Base-by-base conservation (phyloP, 2,113 vertebrate genomes). In the Tragelaphus strepsiceros region DNA sequence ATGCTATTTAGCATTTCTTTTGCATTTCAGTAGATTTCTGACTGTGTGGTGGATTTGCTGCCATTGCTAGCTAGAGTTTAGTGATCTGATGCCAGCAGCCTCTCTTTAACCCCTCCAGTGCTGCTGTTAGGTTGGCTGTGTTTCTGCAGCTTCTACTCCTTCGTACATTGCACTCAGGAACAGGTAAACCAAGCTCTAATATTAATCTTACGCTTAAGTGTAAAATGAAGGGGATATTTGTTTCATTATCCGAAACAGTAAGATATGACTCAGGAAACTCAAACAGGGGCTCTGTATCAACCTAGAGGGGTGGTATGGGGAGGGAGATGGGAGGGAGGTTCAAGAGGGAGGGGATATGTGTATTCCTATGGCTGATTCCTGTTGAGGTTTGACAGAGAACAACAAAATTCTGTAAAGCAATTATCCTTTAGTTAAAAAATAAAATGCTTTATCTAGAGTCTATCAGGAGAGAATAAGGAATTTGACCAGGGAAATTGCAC, bases 111-210 rank as follows among this genome's bases (percentile, higher is more conserved):
- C 80, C 46, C 94, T 98, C 92, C 53, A 28, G 98, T 98, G 98
- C 98, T 98, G 96, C 98, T 98, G 98, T 97, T 99, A 98, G 98
- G 99, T 98, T 99, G 98, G 98, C 99, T 98, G 99, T 96, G 77
- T 95, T 99, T 98, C 98, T 99, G 97, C 99, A 99, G 95, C 98
- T 99, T 98, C 98, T 99, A 9, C 98, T 98, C 77, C 98, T 99
- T 92, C 98, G 98, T 93, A 98, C 98, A 0, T 97, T 99, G 97
- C 98, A 98, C 81, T 99, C 98, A 97, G 98, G 98, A 98, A 98
- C 98, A 99, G 99, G 99, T 99, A 99, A 99, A 98, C 56, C 95
- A 98, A 54, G 90, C 19, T 98, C 46, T n/a, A 39, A 35, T 97
- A 56, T 86, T 96, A 82, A 95, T 81, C 28, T 94, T 97, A 94